Percentiles rank a stretch among this genome's conserved stretches.
phyloP scores from a whole-genome alignment of 2,888 invertebrate genomes.

The Callinectes sapidus region DNA sequence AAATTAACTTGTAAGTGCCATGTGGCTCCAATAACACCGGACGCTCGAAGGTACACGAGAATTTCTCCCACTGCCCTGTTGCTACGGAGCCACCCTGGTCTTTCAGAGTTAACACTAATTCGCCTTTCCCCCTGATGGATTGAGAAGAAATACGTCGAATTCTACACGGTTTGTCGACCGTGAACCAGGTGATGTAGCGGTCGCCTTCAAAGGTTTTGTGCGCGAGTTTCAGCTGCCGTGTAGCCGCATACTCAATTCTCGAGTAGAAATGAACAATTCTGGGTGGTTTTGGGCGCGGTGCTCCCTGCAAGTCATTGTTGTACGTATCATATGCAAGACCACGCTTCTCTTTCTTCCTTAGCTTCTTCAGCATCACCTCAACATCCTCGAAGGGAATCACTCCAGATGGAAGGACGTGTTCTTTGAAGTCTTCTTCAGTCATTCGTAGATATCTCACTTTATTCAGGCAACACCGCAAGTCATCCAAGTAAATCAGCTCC shows the following conservation, averaged over 20 bases:
- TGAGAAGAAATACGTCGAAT: not conserved
- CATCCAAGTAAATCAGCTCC: not conserved
- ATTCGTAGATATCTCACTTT: not conserved
- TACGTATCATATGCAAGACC: not conserved
- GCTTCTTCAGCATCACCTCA: not conserved
- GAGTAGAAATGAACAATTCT: not conserved
- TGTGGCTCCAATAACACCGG: not conserved
- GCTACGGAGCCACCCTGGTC: not conserved
- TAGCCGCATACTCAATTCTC: not conserved
- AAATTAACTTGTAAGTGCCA: not conserved
- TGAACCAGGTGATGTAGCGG: not conserved
- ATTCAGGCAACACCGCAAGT: not conserved
- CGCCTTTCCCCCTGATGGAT: not conserved
- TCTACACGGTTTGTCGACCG: not conserved
- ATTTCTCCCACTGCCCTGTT: not conserved
- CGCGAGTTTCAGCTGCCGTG: not conserved
- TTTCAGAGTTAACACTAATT: not conserved
- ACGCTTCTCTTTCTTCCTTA: not conserved
- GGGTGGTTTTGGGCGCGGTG: not conserved
- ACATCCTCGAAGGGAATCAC: not conserved
- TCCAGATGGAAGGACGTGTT: not conserved
- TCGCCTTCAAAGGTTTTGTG: not conserved
- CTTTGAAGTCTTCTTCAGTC: not conserved
- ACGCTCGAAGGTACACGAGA: not conserved
- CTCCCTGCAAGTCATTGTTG: not conserved